These are phyloP conservation scores for Hirtodrosophila cameraria DNA, from an alignment of 2,888 invertebrate species.

Conservation along the genomic window DNA sequence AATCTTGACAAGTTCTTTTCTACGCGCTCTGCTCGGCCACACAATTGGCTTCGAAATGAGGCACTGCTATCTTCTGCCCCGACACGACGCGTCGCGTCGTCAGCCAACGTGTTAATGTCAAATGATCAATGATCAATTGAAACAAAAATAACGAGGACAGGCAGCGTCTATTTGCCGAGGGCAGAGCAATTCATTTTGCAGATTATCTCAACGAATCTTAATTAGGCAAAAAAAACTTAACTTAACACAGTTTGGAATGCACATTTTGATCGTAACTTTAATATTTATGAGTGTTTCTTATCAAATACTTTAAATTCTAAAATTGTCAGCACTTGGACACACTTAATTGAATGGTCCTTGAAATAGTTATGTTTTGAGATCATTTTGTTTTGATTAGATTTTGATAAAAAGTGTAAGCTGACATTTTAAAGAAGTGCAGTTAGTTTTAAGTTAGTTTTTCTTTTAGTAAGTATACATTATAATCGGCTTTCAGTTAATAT, in stretches of 20 bases:
- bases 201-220: constrained; percentile 38
- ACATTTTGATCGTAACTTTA: constrained; percentile 4
- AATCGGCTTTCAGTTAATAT: no score
- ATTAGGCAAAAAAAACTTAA: constrained; percentile 8
- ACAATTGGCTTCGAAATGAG: constrained; percentile 66
- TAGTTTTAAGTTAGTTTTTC: no score
- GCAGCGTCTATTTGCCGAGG: constrained; percentile 25
- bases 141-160: constrained; percentile 58
- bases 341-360: constrained; percentile 1
- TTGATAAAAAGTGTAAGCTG: neutral
- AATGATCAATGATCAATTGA: constrained; percentile 76
- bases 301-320: constrained; percentile 5
- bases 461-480: no score
- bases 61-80: constrained; percentile 61
- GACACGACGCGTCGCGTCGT: no score
- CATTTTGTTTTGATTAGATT: constrained; percentile 9
- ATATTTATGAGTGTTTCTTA: neutral
- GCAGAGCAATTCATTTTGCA: constrained; percentile 43
- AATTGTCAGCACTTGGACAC: constrained; percentile 25
- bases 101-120: constrained; percentile 68
- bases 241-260: neutral
- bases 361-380: constrained; percentile 1
- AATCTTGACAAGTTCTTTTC: constrained; percentile 70
- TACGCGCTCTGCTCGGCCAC: constrained; percentile 38
- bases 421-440: no score